Evolutionary conservation across 2,113 vertebrate genomes (phyloP).

Genomic region (Oostethus manadensis): DNA sequence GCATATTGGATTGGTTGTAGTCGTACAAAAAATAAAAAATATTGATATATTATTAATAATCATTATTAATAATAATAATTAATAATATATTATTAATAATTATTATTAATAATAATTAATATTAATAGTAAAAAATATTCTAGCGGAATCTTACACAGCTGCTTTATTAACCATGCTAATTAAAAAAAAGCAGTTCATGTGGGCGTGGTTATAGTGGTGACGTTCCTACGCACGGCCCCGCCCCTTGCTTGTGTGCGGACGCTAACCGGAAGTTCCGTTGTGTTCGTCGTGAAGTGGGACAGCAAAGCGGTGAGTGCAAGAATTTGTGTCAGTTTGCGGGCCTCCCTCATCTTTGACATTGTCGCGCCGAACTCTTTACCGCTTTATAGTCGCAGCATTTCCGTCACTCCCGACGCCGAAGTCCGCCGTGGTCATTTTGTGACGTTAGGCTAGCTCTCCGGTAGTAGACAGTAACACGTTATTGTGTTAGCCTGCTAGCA

Average conservation of each 20-base stretch:
- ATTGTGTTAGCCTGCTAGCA: constrained; percentile 23
- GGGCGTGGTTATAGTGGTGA: constrained; percentile 39
- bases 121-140: too few relatives aligned
- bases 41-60: too few relatives aligned
- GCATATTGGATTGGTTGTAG: not conserved
- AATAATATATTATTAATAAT: too few relatives aligned
- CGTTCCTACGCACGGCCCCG: constrained; percentile 13
- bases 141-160: too few relatives aligned
- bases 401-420: not conserved
- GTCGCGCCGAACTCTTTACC: constrained; percentile 1
- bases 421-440: not conserved
- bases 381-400: not conserved
- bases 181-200: too few relatives aligned
- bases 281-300: constrained; percentile 68
- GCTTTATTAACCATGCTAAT: too few relatives aligned
- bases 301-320: constrained; percentile 73
- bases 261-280: constrained; percentile 72
- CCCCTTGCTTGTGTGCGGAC: constrained; percentile 50
- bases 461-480: constrained; percentile 44
- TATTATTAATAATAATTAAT: too few relatives aligned
- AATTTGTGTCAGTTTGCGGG: constrained; percentile 40
- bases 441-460: constrained; percentile 14
- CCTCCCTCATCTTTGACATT: not conserved
- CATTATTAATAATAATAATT: too few relatives aligned
- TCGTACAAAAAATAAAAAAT: too few relatives aligned